Evolutionary conservation across 1,140 invertebrate genomes (phyloP), one percentile per base, ranked within the genome.

Genomic region (Atta colombica): DNA sequence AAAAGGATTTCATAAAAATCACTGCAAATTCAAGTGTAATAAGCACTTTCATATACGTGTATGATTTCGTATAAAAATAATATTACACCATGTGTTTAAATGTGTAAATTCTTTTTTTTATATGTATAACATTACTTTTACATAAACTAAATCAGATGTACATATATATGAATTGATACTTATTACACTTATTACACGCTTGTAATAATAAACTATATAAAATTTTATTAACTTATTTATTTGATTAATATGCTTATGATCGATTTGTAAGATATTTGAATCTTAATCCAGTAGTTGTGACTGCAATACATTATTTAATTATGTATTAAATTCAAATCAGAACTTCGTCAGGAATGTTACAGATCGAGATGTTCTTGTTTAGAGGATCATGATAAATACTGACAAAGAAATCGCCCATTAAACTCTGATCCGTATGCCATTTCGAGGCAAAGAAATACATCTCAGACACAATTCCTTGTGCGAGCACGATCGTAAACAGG

Each of bases 401-500:
- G 39, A 87, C 78, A 80, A 80, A 80, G 61, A 63, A 25, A 39
- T 61, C 65, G 68, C 31, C 77, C 77, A 51, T 88, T 85, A 85
- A 75, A 77, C 21, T 65, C 60, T 12, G 21, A 31, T 45, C 7
- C 21, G 35, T 25, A 51, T 12, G 31, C 21, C 16, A 21, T 66
- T 85, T 85, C 31, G 74, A 78, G 16, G 82, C 45, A 77, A 77
- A 77, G 45, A 85, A 78, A 77, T 63, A 21, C 61, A 85, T 31
- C n/a, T 53, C 61, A 10, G 21, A 78, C 49, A 21, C 18, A 28
- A 21, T 78, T 66, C 12, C 49, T 39, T 45, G 31, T 61, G 25
- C 49, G 16, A 25, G 28, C 16, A 14, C n/a, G 80, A 77, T 90
- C 82, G 66, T 90, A 91, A 90, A 90, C 39, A 65, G 65, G 35